Evolutionary conservation across 2,888 invertebrate species (phyloP), one percentile per base, ranked within the genome.

Genomic region (Spilarctia lutea): DNA sequence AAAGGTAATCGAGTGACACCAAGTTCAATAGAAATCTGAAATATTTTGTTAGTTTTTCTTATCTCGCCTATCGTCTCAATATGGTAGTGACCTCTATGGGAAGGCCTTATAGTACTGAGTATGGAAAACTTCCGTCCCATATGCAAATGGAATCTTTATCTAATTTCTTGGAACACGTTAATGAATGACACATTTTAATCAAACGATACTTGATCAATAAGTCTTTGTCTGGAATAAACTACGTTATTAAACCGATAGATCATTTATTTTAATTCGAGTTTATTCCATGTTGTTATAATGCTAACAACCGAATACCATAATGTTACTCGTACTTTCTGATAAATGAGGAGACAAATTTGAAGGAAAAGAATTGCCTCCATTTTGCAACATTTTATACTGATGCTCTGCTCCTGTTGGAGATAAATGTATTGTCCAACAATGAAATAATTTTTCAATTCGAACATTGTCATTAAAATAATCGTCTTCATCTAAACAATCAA

Each of bases 141-240:
- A 20, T 24, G 48, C 45, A 45, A 30, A 48, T 13, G 30, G 30
- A 16, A 11, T 20, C 30, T 45, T 30, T 68, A 48, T 48, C 45
- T 45, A 68, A 30, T 45, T 68, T 68, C 68, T 68, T 27, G 68
- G 30, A 68, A 68, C 68, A 30, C 63, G 27, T 10, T 68, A 68
- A 68, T 68, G 45, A 68, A 48, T 68, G 68, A 68, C 68, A 68
- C 68, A 68, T 68, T 68, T 20, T 11, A 30, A 24, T 18, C 30
- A 30, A 27, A 18, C 63, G 45, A 48, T 42, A 30, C 11, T 20
- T n/a, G 13, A 68, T 68, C 68, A 68, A 68, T 48, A 20, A 24
- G 4, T 30, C 30, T 30, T 68, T 39, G 66, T 66, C 1, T n/a
- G 16, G 6, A 39, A 39, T 39, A 1, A 13, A 39, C 39, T 24